Base-by-base conservation (phyloP, 2,113 vertebrate genomes). In the Chroicocephalus ridibundus region DNA sequence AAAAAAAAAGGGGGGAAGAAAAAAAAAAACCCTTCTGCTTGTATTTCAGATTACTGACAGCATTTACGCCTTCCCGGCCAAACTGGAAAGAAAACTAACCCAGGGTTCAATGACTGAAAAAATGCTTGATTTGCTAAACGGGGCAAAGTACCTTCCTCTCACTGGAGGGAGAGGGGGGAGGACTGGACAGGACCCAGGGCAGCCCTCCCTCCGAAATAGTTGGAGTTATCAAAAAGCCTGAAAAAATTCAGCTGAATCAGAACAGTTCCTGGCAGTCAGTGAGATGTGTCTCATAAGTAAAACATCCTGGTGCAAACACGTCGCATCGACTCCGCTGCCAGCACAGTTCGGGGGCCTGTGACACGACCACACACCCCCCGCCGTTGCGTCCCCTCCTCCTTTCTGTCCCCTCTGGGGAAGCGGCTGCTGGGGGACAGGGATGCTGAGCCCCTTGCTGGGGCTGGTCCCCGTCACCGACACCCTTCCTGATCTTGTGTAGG, bases 261-360 rank as follows among this genome's bases (percentile, higher is more conserved):
- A 86, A 6, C 51, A 52, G 57, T 75, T 82, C 61, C 85, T 68
- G 94, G 85, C 91, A 79, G 77, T 2, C 40, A 32, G 19, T 0
- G 9, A 38, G 72, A 65, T 8, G 42, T 54, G 13, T 18, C 85
- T 83, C 91, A 60, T 12, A 18, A 80, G 46, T 6, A 49, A 91
- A 95, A 79, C 47, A 57, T 80, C 62, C 68, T 22, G 11, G 18
- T 14, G 42, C 15, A 8, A 36, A 57, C 71, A 88, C 26, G 4
- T 55, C 15, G 4, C 17, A 14, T 8, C 5, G 5, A 40, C 57
- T 36, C 31, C 1, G 1, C 69, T 74, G 80, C 70, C 87, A 78
- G 58, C 4, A 0, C 32, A 1, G n/a, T 13, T 49, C 36, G 5
- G 1, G 10, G 38, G 18, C 26, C n/a, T 11, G 7, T 1, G 9